Percentiles rank a stretch among this genome's conserved stretches.
phyloP scores from a whole-genome alignment of 64 coral and sea anemone species.

The Dendrophyllia cribrosa region DNA sequence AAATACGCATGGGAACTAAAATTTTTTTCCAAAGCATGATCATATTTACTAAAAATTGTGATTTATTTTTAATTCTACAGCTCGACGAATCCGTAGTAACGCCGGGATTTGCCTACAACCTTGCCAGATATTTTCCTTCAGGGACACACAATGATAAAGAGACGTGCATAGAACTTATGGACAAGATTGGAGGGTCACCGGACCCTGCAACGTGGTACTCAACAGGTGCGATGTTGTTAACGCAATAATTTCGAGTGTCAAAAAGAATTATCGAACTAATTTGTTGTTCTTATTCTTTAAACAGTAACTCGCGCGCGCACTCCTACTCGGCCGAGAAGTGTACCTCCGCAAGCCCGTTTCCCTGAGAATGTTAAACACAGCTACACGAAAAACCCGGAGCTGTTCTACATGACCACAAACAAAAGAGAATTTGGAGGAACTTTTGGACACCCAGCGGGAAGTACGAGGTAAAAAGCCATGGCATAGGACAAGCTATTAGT shows the following conservation, averaged over 20 bases:
- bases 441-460: constrained; percentile 71
- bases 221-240: constrained; percentile 52
- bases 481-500: neutral
- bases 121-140: constrained; percentile 81
- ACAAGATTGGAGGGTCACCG: constrained; percentile 78
- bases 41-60: neutral
- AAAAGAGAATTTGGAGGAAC: constrained; percentile 76
- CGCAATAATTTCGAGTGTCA: neutral
- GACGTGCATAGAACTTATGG: constrained; percentile 78
- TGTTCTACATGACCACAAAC: constrained; percentile 88
- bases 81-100: constrained; percentile 67
- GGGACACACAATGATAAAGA: constrained; percentile 64
- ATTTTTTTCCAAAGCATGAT: neutral
- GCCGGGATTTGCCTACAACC: constrained; percentile 83
- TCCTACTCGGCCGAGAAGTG: constrained; percentile 55
- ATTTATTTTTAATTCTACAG: constrained; percentile 50
- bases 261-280: constrained; percentile 9
- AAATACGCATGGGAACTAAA: neutral
- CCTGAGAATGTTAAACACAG: constrained; percentile 51
- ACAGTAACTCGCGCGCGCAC: neutral
- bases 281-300: constrained; percentile 1
- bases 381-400: constrained; percentile 74
- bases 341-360: neutral
- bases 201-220: constrained; percentile 87
- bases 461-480: constrained; percentile 64